Evolutionary conservation across 2,888 invertebrate species (phyloP).

Genomic region (Drosophila histrio): DNA sequence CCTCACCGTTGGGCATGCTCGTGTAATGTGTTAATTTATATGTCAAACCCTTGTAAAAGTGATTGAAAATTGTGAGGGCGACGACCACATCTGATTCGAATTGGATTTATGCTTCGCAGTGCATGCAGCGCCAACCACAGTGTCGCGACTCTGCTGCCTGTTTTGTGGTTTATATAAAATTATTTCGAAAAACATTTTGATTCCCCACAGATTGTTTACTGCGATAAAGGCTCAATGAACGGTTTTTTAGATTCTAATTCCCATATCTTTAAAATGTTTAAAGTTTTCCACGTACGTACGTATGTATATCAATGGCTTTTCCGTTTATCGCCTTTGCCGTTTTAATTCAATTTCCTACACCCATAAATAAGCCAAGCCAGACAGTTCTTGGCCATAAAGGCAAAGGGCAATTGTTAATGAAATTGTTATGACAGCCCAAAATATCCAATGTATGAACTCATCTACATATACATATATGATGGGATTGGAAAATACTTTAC

Average conservation of each 20-base stretch:
- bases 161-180: conserved; percentile 57
- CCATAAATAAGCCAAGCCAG: conserved; percentile 57
- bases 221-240: background rate
- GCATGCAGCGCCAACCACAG: conserved; percentile 61
- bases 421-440: conserved; percentile 70
- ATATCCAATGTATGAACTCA: conserved; percentile 21
- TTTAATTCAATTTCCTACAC: conserved; percentile 64
- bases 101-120: conserved; percentile 67
- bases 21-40: conserved; percentile 60
- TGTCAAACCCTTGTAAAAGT: conserved; percentile 48
- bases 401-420: conserved; percentile 58
- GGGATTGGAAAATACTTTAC: conserved; percentile 47
- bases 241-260: background rate
- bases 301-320: background rate
- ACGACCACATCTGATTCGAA: conserved; percentile 47
- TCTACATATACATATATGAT: conserved; percentile 17
- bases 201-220: background rate
- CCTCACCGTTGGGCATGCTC: background rate
- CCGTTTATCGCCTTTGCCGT: conserved; percentile 35
- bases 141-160: conserved; percentile 32
- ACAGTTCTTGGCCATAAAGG: conserved; percentile 36
- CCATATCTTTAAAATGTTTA: background rate
- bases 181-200: conserved; percentile 17
- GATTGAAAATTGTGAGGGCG: conserved; percentile 36
- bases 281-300: background rate